Conservation (phyloP, 2,888 invertebrate genomes). For the Agrilus biguttatus region DNA sequence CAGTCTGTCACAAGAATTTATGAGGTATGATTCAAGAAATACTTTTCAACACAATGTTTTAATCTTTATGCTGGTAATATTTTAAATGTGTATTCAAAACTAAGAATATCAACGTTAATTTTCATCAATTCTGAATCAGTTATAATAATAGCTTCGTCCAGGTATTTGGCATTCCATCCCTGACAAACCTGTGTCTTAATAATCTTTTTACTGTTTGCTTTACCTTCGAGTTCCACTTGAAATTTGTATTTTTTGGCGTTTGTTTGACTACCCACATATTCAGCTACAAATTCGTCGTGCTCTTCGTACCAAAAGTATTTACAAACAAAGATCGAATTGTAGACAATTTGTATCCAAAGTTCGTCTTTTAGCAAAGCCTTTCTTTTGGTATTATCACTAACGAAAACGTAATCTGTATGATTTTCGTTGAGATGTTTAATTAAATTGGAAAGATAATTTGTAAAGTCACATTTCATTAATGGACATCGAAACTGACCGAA, state of each 20-base stretch:
- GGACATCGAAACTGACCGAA: slow-evolving; percentile 18
- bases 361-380: slow-evolving; percentile 15
- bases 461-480: slow-evolving; percentile 10
- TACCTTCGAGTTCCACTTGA: slow-evolving; percentile 9
- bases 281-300: slow-evolving; percentile 17
- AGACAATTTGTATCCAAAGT: slow-evolving; percentile 14
- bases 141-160: slow-evolving; percentile 6
- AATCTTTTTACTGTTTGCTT: slow-evolving; percentile 3
- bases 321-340: slow-evolving; percentile 18
- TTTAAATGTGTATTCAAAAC: slow-evolving; percentile 3
- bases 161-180: slow-evolving; percentile 9
- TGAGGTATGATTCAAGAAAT: too few relatives aligned
- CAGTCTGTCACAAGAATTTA: too few relatives aligned
- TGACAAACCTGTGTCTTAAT: slow-evolving; percentile 7
- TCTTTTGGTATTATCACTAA: slow-evolving; percentile 11
- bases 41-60: too few relatives aligned
- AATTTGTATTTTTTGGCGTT: slow-evolving; percentile 14
- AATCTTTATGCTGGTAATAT: too few relatives aligned
- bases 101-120: slow-evolving; percentile 2
- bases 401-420: slow-evolving; percentile 13
- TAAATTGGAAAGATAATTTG: slow-evolving; percentile 9
- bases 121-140: slow-evolving; percentile 3
- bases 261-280: slow-evolving; percentile 17
- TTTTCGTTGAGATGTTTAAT: slow-evolving; percentile 13
- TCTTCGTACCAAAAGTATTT: slow-evolving; percentile 17